Evolutionary conservation across 2,113 vertebrate genomes (phyloP).

Genomic region (Equus przewalskii): DNA sequence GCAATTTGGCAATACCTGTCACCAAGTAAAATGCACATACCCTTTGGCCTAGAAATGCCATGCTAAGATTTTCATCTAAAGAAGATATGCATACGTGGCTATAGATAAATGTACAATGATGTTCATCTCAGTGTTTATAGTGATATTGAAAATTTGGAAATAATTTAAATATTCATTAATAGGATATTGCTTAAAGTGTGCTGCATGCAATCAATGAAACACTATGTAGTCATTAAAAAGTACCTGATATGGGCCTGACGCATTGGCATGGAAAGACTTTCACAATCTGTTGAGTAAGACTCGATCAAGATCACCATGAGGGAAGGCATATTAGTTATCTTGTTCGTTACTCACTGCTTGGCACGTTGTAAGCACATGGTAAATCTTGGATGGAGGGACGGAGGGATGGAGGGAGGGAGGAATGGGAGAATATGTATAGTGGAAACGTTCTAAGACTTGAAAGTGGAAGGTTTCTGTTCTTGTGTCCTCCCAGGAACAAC

Average conservation of each 20-base stretch:
- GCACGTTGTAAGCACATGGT: neutral
- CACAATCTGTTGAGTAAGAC: neutral
- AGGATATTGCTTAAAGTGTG: neutral
- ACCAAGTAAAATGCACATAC: neutral
- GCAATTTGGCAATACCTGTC: neutral
- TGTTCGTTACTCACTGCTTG: neutral
- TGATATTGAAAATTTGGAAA: neutral
- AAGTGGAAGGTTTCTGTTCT: neutral
- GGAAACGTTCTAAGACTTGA: neutral
- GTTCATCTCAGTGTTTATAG: slow-evolving; percentile 19
- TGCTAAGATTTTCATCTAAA: slow-evolving; percentile 34
- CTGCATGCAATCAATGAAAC: neutral
- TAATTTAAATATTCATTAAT: neutral
- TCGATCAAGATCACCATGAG: neutral
- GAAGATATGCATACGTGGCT: neutral
- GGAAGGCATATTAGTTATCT: neutral
- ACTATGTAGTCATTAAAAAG: neutral
- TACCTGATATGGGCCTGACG: neutral
- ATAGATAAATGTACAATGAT: neutral
- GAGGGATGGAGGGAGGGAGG: neutral
- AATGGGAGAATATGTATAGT: neutral
- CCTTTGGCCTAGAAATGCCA: neutral
- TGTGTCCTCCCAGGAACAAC: neutral
- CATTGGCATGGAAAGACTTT: neutral
- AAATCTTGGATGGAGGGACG: neutral